Evolutionary conservation across 2,888 invertebrate species (phyloP).

Genomic region (Sminthurinus aureus): DNA sequence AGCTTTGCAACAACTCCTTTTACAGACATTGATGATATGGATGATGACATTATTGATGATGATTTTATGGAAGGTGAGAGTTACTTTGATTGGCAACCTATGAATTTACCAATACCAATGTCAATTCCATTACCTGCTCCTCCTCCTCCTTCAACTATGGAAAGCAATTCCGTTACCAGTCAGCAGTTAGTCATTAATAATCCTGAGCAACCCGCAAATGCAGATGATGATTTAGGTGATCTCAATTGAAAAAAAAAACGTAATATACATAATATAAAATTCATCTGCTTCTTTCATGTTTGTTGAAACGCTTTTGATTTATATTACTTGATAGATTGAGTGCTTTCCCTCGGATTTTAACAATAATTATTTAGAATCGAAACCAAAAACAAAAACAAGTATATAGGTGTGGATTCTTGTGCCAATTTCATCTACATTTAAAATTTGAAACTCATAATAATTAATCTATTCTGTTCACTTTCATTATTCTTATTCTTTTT

Average conservation of each 20-base stretch:
- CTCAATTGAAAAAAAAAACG: not conserved
- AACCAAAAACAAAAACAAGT: no score
- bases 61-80: not conserved
- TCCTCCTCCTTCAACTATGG: not conserved
- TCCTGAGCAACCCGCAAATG: not conserved
- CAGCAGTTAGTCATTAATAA: not conserved
- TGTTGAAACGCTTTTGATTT: no score
- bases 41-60: not conserved
- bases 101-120: not conserved
- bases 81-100: not conserved
- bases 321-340: no score
- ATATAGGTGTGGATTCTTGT: no score
- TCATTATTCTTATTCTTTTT: no score
- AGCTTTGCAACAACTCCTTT: not conserved
- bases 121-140: not conserved
- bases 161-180: not conserved
- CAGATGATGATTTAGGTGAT: not conserved
- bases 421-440: no score
- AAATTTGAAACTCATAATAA: no score
- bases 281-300: no score
- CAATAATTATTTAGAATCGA: no score
- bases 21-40: not conserved
- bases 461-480: no score
- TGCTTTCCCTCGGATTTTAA: no score
- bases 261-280: no score